A percentile compares a stretch with the other conserved stretches of the same genome.
phyloP scores from a whole-genome alignment of 1,140 invertebrate genomes.

The Hylaeus volcanicus region DNA sequence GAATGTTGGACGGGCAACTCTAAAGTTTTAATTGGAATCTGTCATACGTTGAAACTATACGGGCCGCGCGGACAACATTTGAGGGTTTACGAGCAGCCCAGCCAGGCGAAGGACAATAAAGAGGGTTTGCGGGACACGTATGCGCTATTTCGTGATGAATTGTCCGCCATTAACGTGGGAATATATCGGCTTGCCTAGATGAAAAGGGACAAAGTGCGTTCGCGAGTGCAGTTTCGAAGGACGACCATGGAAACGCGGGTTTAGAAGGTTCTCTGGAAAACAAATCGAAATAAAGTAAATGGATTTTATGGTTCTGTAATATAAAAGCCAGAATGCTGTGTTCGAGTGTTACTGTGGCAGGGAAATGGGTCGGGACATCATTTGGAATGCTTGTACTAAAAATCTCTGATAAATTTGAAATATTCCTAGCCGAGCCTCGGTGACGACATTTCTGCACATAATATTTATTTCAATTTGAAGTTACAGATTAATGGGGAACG shows the following conservation, averaged over 20 bases:
- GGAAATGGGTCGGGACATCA: background rate
- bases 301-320: background rate
- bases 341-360: background rate
- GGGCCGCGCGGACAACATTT: slow-evolving; percentile 18
- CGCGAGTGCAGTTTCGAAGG: background rate
- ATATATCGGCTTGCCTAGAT: background rate
- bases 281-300: slow-evolving; percentile 8
- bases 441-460: background rate
- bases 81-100: slow-evolving; percentile 37
- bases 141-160: slow-evolving; percentile 37
- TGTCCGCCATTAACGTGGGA: slow-evolving; percentile 22
- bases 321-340: background rate
- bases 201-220: background rate
- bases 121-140: slow-evolving; percentile 34
- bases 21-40: slow-evolving; percentile 48
- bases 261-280: background rate
- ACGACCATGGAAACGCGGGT: background rate
- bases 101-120: slow-evolving; percentile 36
- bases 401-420: background rate
- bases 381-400: background rate
- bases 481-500: background rate
- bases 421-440: background rate
- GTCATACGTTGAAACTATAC: slow-evolving; percentile 41
- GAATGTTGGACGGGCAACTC: slow-evolving; percentile 14
- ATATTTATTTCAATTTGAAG: slow-evolving; percentile 5